Evolutionary conservation across 2,888 invertebrate species (phyloP), one percentile per base, ranked within the genome.

Genomic region (Spialia ferax): DNA sequence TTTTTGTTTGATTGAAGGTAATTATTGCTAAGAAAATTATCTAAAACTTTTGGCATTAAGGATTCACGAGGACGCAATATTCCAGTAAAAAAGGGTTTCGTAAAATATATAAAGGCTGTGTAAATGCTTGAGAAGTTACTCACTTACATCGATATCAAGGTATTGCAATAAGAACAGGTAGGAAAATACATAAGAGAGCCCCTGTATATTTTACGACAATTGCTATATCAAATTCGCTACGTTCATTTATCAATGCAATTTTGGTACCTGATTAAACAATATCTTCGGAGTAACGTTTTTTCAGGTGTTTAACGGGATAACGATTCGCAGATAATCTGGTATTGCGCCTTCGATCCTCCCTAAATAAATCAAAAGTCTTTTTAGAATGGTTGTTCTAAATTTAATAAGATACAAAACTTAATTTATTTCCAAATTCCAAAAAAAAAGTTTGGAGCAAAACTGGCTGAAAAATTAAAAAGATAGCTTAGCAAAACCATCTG

Each of bases 21-120:
- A 56, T 50, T 57, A 61, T 38, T n/a, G 22, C 10, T 50, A 50
- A 63, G 29, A 38, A n/a, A 38, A n/a, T 38, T 38, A 26, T 26
- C 6, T 26, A 38, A 38, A n/a, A n/a, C 45, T 71, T 69, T 70
- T 70, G 87, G 87, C 91, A 91, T 91, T 91, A 82, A 92, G 91
- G 91, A 91, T 91, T 91, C 91, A 91, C 90, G 89, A 88, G 79
- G 90, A 87, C 91, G 91, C 91, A 91, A 91, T 89, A 84, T 71
- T 71, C 71, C 73, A 77, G 74, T 70, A 61, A 42, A 35, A 20
- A 11, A 11, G 3, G 35, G 15, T 52, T 56, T 52, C 20, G 65
- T 63, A 61, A 48, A 18, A 48, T 48, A 48, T 48, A 48, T 10
- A 48, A 48, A 20, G 48, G 48, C 20, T n/a, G 3, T 18, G n/a